Percentiles rank a stretch among this genome's conserved stretches.
Evolutionary conservation across 2,113 vertebrate species (phyloP).

Genomic region (Emberiza fucata): DNA sequence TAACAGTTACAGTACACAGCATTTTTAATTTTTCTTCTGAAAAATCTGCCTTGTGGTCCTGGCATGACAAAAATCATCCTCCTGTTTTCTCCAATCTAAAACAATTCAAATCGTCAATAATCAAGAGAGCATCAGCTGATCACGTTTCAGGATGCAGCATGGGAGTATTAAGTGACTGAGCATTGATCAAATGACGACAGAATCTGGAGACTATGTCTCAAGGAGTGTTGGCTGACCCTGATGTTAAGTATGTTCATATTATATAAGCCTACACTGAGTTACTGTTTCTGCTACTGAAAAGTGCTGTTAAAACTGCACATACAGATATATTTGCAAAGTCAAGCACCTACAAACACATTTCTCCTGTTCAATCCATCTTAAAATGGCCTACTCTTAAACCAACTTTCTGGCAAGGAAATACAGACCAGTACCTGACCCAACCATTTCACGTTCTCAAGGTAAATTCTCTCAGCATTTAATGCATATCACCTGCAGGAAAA

Average conservation of each 20-base stretch:
- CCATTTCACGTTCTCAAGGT: not conserved
- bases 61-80: not conserved
- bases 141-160: conserved; percentile 18
- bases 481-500: conserved; percentile 10
- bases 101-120: conserved; percentile 25
- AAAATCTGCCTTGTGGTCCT: not conserved
- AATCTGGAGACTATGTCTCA: conserved; percentile 23
- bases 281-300: not conserved
- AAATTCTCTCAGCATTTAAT: not conserved
- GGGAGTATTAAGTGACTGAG: conserved; percentile 25
- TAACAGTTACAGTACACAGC: not conserved
- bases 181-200: conserved; percentile 32
- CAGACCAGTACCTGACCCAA: not conserved
- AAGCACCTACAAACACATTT: not conserved
- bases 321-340: conserved; percentile 12
- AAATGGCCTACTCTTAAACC: conserved; percentile 7
- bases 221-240: not conserved
- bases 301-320: not conserved
- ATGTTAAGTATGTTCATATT: conserved; percentile 41
- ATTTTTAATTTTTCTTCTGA: not conserved
- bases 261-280: conserved; percentile 7
- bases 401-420: conserved; percentile 15
- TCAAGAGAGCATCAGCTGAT: conserved; percentile 8
- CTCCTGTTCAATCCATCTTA: not conserved
- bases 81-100: not conserved